These are phyloP conservation scores for Spodoptera litura DNA, from an alignment of 1,140 invertebrate species.

Conservation along the genomic window DNA sequence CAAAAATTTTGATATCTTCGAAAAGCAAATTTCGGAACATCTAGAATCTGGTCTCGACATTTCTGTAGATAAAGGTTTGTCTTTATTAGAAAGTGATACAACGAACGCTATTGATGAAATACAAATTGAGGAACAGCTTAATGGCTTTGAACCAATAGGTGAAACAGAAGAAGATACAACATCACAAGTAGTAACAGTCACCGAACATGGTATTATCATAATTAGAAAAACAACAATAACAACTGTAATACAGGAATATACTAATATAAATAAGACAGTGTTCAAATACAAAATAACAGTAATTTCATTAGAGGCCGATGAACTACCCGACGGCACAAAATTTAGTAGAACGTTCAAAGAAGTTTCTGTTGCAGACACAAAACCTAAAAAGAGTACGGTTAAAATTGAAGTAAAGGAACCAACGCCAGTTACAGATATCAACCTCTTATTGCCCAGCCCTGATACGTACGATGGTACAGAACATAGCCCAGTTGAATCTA, in stretches of 20 bases:
- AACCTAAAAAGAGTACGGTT: slow-evolving; percentile 21
- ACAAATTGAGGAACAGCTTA: slow-evolving; percentile 14
- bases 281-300: slow-evolving; percentile 14
- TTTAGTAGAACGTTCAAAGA: slow-evolving; percentile 6
- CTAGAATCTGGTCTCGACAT: background rate
- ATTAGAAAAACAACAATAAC: slow-evolving; percentile 55
- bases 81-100: background rate
- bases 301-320: slow-evolving; percentile 2
- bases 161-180: slow-evolving; percentile 21
- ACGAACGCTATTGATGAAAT: background rate
- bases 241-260: slow-evolving; percentile 45
- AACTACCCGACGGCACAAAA: slow-evolving; percentile 14
- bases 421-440: slow-evolving; percentile 5
- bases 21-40: background rate
- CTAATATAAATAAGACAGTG: background rate
- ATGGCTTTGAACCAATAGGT: slow-evolving; percentile 24
- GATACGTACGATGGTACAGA: background rate
- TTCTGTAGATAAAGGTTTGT: background rate
- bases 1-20: too few relatives aligned
- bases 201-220: slow-evolving; percentile 48
- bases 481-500: background rate
- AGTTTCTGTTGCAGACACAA: background rate
- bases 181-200: slow-evolving; percentile 4
- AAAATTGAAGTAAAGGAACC: background rate
- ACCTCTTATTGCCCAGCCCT: background rate